Conservation (phyloP, 23 tunicate genomes). For the Pegea sp. region DNA sequence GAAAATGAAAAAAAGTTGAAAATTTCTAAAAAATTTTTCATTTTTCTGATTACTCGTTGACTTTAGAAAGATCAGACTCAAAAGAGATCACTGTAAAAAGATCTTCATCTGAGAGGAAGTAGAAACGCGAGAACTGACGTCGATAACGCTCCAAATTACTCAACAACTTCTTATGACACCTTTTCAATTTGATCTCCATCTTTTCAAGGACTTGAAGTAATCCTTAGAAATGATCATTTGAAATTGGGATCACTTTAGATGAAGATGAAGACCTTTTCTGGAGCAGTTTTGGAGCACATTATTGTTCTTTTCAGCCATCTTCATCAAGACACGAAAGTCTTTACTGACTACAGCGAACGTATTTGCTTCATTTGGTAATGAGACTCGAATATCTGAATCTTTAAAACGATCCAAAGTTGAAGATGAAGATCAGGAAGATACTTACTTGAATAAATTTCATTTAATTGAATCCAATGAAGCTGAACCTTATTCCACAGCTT, state of each 20-base stretch:
- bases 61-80: slow-evolving; percentile 64
- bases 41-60: slow-evolving; percentile 91
- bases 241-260: neutral
- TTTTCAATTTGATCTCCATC: slow-evolving; percentile 76
- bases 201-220: slow-evolving; percentile 26
- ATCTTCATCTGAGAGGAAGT: slow-evolving; percentile 83
- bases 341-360: slow-evolving; percentile 93
- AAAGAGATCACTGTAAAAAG: slow-evolving; percentile 84
- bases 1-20: neutral
- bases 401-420: neutral
- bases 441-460: slow-evolving; percentile 76
- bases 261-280: slow-evolving; percentile 39
- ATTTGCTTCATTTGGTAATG: slow-evolving; percentile 84
- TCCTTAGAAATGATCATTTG: neutral
- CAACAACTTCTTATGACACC: slow-evolving; percentile 81
- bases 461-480: slow-evolving; percentile 75
- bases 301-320: slow-evolving; percentile 82
- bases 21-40: no score
- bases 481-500: slow-evolving; percentile 77
- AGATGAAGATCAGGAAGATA: neutral
- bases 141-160: slow-evolving; percentile 84
- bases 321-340: slow-evolving; percentile 72
- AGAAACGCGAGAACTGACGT: slow-evolving; percentile 66
- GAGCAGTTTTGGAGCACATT: slow-evolving; percentile 87
- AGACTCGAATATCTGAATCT: slow-evolving; percentile 82